Conservation (phyloP, 2,113 vertebrate species). For the Xenopus tropicalis region UCB_Xtro_10.0 CM004445.2:122061001-122061500, state of each 20-base stretch:
- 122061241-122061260: conserved; percentile 55
- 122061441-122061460: conserved; percentile 34
- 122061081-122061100: conserved; percentile 23
- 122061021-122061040: conserved; percentile 48
- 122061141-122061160: conserved; percentile 52
- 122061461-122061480: conserved; percentile 14
- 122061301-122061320: conserved; percentile 62
- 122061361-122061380: conserved; percentile 58
- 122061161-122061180: conserved; percentile 58
- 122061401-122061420: conserved; percentile 40
- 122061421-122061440: conserved; percentile 51
- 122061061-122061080: conserved; percentile 32
- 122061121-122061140: conserved; percentile 59
- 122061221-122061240: conserved; percentile 62
- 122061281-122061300: conserved; percentile 59
- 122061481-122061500: conserved; percentile 1
- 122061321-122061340: conserved; percentile 67
- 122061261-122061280: conserved; percentile 66
- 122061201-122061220: conserved; percentile 57
- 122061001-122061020: conserved; percentile 48
- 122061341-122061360: conserved; percentile 65
- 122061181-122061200: conserved; percentile 55
- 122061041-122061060: conserved; percentile 55
- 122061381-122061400: conserved; percentile 57
- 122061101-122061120: conserved; percentile 33